Evolutionary conservation across 2,113 vertebrate species (phyloP), one percentile per base, ranked within the genome.

Genomic region (Anarrhichthys ocellatus): DNA sequence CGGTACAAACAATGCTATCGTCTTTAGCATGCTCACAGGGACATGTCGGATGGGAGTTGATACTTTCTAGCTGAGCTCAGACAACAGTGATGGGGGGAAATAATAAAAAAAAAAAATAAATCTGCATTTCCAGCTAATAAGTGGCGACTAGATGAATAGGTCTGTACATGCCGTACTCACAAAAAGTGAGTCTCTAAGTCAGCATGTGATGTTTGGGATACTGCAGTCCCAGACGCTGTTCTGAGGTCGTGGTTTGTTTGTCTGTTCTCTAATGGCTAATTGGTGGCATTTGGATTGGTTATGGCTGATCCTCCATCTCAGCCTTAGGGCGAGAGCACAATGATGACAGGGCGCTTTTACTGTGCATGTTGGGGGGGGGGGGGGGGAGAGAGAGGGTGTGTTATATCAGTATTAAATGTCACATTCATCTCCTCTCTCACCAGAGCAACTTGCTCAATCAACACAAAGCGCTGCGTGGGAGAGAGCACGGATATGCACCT

Each of bases 331-430:
- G 7, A 54, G 17, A 78, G 81, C 79, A 66, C 87, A 70, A 36
- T 18, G 80, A 90, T 90, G 91, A 91, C 86, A 27, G 73, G 67
- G 88, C 82, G 20, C 27, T 85, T 88, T 84, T 72, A 70, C 65
- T 40, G 40, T 32, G 75, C 13, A 14, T 64, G 44, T 73, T 46
- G 72, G 59, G 32, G 71, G 80, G 1, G 38, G 42, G 20, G 66
- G 22, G 65, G 13, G 44, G 34, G 17, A 22, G 66, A 20, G 44
- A 1, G 65, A 5, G 2, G 10, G 18, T 13, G 63, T n/a, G 74
- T 67, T 77, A 20, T 59, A 64, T 80, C 62, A 56, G 67, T 80
- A 65, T 87, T 61, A 85, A 86, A 91, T 82, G 83, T 68, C 80
- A 85, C 81, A 81, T 86, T 90, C 67, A 86, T 88, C 76, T 88